A percentile compares a stretch with the other conserved stretches of the same genome.
Evolutionary conservation across 2,797 vertebrate species (phyloP).

Genomic region (Eulemur albifrons): DNA sequence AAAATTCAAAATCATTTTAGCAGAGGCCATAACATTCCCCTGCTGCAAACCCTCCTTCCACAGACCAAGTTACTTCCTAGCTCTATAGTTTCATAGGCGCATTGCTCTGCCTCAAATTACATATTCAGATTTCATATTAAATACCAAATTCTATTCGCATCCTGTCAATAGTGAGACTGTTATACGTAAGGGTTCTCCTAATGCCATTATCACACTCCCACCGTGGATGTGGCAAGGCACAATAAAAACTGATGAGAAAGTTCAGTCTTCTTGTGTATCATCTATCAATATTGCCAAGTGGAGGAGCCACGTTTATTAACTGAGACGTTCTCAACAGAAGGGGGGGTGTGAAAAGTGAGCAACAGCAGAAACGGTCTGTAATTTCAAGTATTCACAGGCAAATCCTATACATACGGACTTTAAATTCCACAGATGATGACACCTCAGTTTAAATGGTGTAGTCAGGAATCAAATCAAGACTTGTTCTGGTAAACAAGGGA

Average conservation of each 20-base stretch:
- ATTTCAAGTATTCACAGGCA: background rate
- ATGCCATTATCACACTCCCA: accelerated
- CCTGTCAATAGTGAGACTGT: background rate
- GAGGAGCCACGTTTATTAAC: background rate
- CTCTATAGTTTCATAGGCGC: background rate
- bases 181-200: background rate
- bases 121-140: background rate
- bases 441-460: background rate
- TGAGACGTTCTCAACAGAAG: background rate
- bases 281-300: background rate
- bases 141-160: background rate
- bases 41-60: background rate
- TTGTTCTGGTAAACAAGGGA: background rate
- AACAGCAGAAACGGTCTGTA: background rate
- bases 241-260: background rate
- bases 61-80: background rate
- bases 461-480: background rate
- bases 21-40: background rate
- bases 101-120: background rate
- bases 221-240: background rate
- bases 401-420: background rate
- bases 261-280: background rate
- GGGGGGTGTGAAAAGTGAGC: background rate
- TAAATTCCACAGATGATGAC: background rate
- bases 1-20: constrained; percentile 23